These are phyloP conservation scores for Sesia bembeciformis DNA, from an alignment of 2,888 invertebrate genomes.

Conservation along the genomic window DNA sequence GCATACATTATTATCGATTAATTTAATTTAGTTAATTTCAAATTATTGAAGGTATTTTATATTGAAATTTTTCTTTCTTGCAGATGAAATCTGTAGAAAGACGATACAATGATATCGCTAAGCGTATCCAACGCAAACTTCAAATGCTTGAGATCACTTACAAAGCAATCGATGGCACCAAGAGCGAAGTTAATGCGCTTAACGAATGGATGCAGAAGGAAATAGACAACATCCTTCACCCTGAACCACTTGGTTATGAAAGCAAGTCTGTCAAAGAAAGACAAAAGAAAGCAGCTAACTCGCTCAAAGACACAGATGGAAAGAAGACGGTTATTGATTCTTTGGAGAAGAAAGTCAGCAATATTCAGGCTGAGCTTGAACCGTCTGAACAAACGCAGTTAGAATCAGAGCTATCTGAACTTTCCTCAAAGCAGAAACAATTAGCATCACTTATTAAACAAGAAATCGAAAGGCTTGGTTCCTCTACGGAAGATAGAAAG, in stretches of 20 bases:
- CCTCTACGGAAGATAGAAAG: slow-evolving; percentile 81
- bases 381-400: slow-evolving; percentile 87
- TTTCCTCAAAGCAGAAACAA: slow-evolving; percentile 84
- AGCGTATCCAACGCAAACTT: slow-evolving; percentile 87
- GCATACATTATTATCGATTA: background rate
- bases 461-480: slow-evolving; percentile 81
- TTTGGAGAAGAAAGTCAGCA: slow-evolving; percentile 86
- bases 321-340: slow-evolving; percentile 88
- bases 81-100: slow-evolving; percentile 88
- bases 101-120: slow-evolving; percentile 87
- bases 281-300: slow-evolving; percentile 80
- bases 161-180: slow-evolving; percentile 87
- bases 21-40: background rate
- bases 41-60: background rate
- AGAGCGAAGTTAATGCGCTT: slow-evolving; percentile 85
- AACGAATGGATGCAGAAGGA: slow-evolving; percentile 87
- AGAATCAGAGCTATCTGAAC: slow-evolving; percentile 80
- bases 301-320: slow-evolving; percentile 88
- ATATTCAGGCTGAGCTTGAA: slow-evolving; percentile 90
- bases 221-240: slow-evolving; percentile 77
- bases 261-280: slow-evolving; percentile 84
- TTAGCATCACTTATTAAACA: slow-evolving; percentile 80
- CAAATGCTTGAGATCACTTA: slow-evolving; percentile 89
- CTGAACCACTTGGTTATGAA: slow-evolving; percentile 83
- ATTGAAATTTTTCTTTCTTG: slow-evolving; percentile 15